Evolutionary conservation across 1,140 invertebrate species (phyloP).

Genomic region (Tenebrio molitor): DNA sequence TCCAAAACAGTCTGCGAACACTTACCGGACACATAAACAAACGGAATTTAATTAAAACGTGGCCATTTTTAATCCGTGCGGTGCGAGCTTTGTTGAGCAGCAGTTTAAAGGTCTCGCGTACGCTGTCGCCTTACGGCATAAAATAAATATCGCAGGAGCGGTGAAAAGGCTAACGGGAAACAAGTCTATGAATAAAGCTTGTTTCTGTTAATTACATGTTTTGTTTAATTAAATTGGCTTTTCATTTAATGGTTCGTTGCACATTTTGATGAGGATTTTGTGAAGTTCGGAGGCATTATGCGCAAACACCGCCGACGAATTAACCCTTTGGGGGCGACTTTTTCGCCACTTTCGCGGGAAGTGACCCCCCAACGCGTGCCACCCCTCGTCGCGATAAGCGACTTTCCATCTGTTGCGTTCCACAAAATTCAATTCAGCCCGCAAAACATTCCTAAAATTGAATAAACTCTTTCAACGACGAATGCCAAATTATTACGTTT

Average conservation of each 20-base stretch:
- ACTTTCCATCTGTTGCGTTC: too few species aligned
- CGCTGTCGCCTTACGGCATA: slow-evolving; percentile 14
- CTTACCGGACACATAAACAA: slow-evolving; percentile 7
- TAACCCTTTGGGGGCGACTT: slow-evolving; percentile 44
- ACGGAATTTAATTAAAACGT: slow-evolving; percentile 27
- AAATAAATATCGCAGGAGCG: slow-evolving; percentile 18
- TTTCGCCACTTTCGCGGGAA: too few species aligned
- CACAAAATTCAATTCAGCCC: too few species aligned
- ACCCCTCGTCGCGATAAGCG: too few species aligned
- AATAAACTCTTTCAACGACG: too few species aligned
- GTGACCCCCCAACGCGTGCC: too few species aligned
- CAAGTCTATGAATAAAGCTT: slow-evolving; percentile 35
- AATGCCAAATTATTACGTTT: too few species aligned
- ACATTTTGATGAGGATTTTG: slow-evolving; percentile 57
- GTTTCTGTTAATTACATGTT: slow-evolving; percentile 56
- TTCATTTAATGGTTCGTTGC: slow-evolving; percentile 59
- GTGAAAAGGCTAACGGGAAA: slow-evolving; percentile 9
- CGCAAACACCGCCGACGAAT: slow-evolving; percentile 46
- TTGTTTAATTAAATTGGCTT: slow-evolving; percentile 62
- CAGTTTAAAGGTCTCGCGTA: neutral
- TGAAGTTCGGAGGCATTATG: slow-evolving; percentile 33
- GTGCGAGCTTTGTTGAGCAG: neutral
- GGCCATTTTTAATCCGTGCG: slow-evolving; percentile 19
- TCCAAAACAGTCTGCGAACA: neutral
- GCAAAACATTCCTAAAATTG: too few species aligned